Evolutionary conservation across 2,888 invertebrate genomes (phyloP), one percentile per base, ranked within the genome.

Genomic region (Limnephilus marmoratus): DNA sequence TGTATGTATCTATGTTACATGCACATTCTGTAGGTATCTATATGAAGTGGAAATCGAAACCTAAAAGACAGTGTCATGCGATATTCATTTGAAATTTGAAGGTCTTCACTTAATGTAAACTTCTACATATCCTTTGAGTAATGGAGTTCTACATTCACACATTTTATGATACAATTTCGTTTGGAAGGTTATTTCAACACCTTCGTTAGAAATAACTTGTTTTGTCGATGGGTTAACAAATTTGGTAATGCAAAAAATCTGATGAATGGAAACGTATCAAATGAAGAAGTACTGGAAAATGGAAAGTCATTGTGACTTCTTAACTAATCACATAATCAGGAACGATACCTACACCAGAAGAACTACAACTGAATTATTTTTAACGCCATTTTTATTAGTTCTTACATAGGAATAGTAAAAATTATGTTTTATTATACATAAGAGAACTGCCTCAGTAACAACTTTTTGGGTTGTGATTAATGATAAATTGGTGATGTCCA

Each of bases 41-140:
- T 68, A 68, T 9, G 68, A 24, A 68, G 68, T 68, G 41, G 41
- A 85, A 85, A 85, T 41, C 9, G 85, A 85, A 24, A 85, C 87
- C 87, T 49, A 53, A 53, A 53, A 49, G 53, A 83, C 49, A 15
- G 87, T 87, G 87, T 53, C 87, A 87, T 53, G 31, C 31, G 87
- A 87, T 87, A 87, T 87, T 49, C 49, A 87, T 87, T 87, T 87
- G 41, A 49, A 31, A 15, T 86, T 86, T 86, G 86, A 86, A 86
- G 86, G 87, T 87, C 87, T 87, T 87, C 87, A 49, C 49, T 45
- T 31, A 85, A 41, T 85, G 87, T 87, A 24, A 68, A 68, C 68
- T 68, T 68, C 68, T 68, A 68, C 68, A n/a, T n/a, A 68, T 68
- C 68, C 68, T 68, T 68, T 68, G 68, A 68, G n/a, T 68, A 68